phyloP scores from a whole-genome alignment of 1,140 invertebrate genomes.

The Drosophila sulfurigaster region DNA sequence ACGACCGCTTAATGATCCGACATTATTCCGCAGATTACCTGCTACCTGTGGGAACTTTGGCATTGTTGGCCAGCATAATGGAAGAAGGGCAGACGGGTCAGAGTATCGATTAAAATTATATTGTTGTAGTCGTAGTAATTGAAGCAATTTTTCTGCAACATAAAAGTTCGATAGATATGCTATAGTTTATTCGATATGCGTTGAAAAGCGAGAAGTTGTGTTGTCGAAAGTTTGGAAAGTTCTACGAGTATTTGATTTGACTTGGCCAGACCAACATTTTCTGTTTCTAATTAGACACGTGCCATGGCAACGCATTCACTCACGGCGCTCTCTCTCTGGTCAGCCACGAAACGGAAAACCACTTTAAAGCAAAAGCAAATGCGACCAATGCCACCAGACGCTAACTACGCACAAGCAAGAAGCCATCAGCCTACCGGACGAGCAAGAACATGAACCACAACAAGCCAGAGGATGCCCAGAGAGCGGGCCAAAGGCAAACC shows the following conservation, averaged over 20 bases:
- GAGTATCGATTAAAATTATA: background rate
- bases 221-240: background rate
- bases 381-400: background rate
- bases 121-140: background rate
- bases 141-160: background rate
- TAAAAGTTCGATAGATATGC: background rate
- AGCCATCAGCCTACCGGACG: background rate
- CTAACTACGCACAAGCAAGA: background rate
- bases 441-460: slow-evolving; percentile 27
- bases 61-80: slow-evolving; percentile 3
- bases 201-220: background rate
- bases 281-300: slow-evolving; percentile 36
- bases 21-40: slow-evolving; percentile 6
- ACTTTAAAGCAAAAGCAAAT: slow-evolving; percentile 42
- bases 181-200: background rate
- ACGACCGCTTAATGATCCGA: slow-evolving; percentile 21
- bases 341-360: slow-evolving; percentile 28
- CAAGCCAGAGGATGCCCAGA: slow-evolving; percentile 7
- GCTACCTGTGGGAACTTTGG: slow-evolving; percentile 1
- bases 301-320: slow-evolving; percentile 34
- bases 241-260: background rate
- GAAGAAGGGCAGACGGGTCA: background rate
- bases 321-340: slow-evolving; percentile 9
- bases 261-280: background rate
- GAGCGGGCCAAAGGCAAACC: slow-evolving; percentile 47